phyloP scores from a whole-genome alignment of 2,888 invertebrate genomes.

The Ophioninae sp. region DNA sequence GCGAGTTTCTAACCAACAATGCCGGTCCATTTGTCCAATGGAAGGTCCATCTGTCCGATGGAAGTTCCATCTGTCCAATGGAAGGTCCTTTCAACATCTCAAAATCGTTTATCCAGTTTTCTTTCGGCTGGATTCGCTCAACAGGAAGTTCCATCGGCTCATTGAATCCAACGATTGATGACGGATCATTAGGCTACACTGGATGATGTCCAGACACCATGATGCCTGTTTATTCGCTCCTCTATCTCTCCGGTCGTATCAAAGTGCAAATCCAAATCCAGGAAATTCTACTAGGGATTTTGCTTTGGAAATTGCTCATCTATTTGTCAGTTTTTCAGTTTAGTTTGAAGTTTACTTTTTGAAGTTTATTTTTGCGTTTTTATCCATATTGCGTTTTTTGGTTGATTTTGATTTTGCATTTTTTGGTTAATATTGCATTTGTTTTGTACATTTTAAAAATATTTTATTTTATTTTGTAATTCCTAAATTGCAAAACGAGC shows the following conservation, averaged over 20 bases:
- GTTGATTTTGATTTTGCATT: too few relatives aligned
- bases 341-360: too few relatives aligned
- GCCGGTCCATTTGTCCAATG: background rate
- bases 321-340: too few relatives aligned
- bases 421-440: too few relatives aligned
- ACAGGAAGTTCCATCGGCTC: background rate
- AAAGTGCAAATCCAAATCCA: too few relatives aligned
- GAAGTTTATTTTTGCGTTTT: too few relatives aligned
- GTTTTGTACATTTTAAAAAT: too few relatives aligned
- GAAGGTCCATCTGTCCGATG: background rate
- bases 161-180: background rate
- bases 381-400: too few relatives aligned
- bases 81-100: background rate
- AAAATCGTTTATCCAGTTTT: background rate
- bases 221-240: background rate
- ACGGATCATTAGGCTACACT: background rate
- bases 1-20: background rate
- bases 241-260: slow-evolving; percentile 15
- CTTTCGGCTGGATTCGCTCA: background rate
- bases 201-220: background rate
- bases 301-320: too few relatives aligned
- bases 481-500: too few relatives aligned
- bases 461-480: too few relatives aligned
- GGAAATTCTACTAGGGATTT: too few relatives aligned
- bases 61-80: background rate